A percentile compares a stretch with the other conserved stretches of the same genome.
Evolutionary conservation across 2,113 vertebrate species (phyloP).

Genomic region (Sylvietta virens): DNA sequence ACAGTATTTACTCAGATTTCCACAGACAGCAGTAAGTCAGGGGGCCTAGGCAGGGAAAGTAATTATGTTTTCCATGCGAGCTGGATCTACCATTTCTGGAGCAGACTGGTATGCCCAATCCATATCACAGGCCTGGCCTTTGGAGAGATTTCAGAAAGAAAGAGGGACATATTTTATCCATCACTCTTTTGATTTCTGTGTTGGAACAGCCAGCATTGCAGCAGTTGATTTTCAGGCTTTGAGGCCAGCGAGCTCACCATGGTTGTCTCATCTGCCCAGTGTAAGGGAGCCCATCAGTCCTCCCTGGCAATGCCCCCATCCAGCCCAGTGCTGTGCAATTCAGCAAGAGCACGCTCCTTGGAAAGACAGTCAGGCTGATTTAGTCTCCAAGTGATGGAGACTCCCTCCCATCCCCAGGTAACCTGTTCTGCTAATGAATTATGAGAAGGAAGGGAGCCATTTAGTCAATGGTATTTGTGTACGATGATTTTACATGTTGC

Average conservation of each 20-base stretch:
- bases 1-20: conserved; percentile 6
- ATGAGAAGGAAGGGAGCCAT: conserved; percentile 36
- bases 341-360: fast-evolving
- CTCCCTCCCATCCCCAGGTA: background rate
- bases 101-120: background rate
- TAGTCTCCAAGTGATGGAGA: background rate
- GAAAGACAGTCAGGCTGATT: background rate
- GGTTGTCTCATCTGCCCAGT: background rate
- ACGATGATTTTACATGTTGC: conserved; percentile 28
- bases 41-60: background rate
- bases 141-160: background rate
- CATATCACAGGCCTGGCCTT: background rate
- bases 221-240: background rate
- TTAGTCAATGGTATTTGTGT: conserved; percentile 49
- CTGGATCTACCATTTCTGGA: background rate
- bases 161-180: background rate
- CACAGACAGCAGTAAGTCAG: background rate
- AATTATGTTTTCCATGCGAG: background rate
- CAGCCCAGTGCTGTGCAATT: background rate
- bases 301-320: background rate
- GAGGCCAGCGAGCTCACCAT: background rate
- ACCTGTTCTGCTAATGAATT: conserved; percentile 29
- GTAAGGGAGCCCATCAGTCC: background rate
- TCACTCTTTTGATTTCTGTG: background rate
- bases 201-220: background rate